Evolutionary conservation across 2,797 vertebrate genomes (phyloP), one percentile per base, ranked within the genome.

Genomic region (Tachyglossus aculeatus): DNA sequence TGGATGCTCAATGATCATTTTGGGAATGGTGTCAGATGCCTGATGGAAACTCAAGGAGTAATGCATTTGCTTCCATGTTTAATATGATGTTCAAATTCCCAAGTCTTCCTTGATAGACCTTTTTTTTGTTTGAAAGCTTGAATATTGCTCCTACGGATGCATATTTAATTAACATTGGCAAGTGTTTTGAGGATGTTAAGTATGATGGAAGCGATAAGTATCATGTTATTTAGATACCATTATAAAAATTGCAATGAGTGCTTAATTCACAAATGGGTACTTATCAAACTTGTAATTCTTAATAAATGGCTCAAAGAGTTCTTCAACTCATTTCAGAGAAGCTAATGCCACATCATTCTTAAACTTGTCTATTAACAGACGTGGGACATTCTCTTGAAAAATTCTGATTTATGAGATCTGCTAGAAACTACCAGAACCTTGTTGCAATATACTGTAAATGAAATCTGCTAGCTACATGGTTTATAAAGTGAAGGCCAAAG

Each of bases 371-470:
- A 58, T 87, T 80, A 78, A 74, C 68, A 85, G 76, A 87, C 83
- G 81, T 85, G 74, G 85, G 68, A 85, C 82, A 85, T 78, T 81
- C 71, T 87, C 66, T 59, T 65, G 71, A 83, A 80, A 80, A 83
- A 81, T 81, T 82, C 83, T 83, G 85, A 87, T 87, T 85, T 85
- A 85, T 75, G 63, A 74, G 76, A 73, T 81, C 77, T 0, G 1
- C 76, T 50, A 53, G 60, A 82, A 80, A 62, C 76, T 83, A 82
- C 81, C 45, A 80, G 83, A 83, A 83, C 83, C 85, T 85, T 87
- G 83, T 87, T 87, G 80, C 85, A 83, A 85, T 85, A 80, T 67
- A 74, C 80, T 81, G 74, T 83, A 87, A 85, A 85, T 87, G 85
- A 83, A 85, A 87, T 81, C 83, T 83, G 85, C 83, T 78, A 78